Evolutionary conservation across 2,888 invertebrate genomes (phyloP).

Genomic region (Tanaodytes sp.): DNA sequence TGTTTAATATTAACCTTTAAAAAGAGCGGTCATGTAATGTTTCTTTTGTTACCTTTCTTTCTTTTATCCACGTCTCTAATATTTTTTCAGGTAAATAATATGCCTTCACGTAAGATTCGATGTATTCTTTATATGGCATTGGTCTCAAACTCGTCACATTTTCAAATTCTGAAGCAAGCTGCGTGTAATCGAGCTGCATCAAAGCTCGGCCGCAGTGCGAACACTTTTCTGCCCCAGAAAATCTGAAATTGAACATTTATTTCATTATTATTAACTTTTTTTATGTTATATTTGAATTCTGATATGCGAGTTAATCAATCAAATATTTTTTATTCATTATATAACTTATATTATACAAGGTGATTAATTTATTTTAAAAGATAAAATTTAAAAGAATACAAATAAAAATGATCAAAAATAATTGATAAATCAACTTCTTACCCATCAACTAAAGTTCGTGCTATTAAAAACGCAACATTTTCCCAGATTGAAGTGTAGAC

Average conservation of each 20-base stretch:
- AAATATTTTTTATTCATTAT: too few species aligned
- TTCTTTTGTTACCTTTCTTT: constrained; percentile 86
- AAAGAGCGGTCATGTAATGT: too few species aligned
- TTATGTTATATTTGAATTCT: too few species aligned
- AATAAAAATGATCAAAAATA: too few species aligned
- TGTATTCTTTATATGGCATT: constrained; percentile 89
- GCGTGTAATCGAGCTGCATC: constrained; percentile 98
- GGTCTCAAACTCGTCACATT: constrained; percentile 88
- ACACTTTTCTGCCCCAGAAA: constrained; percentile 92
- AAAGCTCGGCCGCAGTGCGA: constrained; percentile 95
- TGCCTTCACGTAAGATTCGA: constrained; percentile 96
- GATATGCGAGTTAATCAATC: too few species aligned
- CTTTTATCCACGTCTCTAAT: constrained; percentile 90
- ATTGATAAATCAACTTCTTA: too few species aligned
- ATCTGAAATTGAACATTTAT: constrained; percentile 74
- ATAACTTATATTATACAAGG: too few species aligned
- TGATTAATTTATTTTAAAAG: too few species aligned
- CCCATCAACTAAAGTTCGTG: constrained; percentile 94
- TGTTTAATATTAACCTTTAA: too few species aligned
- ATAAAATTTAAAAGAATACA: too few species aligned
- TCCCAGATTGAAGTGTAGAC: constrained; percentile 87
- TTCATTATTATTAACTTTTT: not conserved
- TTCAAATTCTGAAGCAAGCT: constrained; percentile 92
- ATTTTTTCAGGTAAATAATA: constrained; percentile 93
- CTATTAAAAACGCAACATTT: constrained; percentile 87